These are phyloP conservation scores for Sciaenops ocellatus DNA, from an alignment of 2,797 vertebrate genomes.

Conservation along the genomic window DNA sequence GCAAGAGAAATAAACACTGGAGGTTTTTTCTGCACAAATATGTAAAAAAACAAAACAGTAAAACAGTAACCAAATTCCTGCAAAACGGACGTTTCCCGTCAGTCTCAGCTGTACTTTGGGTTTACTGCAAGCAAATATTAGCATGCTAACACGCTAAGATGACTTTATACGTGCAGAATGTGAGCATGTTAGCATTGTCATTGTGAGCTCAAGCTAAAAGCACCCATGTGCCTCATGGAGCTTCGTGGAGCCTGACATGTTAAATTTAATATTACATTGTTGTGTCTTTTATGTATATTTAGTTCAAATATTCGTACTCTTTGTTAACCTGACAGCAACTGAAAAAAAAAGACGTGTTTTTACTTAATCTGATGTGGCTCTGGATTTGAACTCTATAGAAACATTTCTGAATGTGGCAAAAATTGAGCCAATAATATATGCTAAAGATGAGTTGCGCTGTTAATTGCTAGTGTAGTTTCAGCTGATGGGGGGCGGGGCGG, in stretches of 20 bases:
- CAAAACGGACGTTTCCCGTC: neutral
- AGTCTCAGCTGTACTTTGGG: neutral
- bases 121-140: neutral
- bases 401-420: neutral
- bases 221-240: neutral
- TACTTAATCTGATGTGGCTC: neutral
- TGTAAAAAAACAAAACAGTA: conserved; percentile 4
- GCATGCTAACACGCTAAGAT: neutral
- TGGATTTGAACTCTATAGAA: neutral
- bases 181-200: neutral
- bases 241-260: neutral
- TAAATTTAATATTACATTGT: neutral
- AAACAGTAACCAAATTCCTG: too few species aligned
- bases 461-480: neutral
- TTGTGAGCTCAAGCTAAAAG: neutral
- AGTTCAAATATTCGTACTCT: too few species aligned
- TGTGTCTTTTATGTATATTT: neutral
- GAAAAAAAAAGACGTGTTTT: neutral
- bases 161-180: neutral
- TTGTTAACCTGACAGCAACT: neutral
- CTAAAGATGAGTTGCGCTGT: neutral
- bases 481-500: neutral
- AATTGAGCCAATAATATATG: accelerated
- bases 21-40: neutral
- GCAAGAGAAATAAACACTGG: conserved; percentile 12